Conservation (phyloP, 1,140 invertebrate species). For the Pristionchus pacificus region DNA sequence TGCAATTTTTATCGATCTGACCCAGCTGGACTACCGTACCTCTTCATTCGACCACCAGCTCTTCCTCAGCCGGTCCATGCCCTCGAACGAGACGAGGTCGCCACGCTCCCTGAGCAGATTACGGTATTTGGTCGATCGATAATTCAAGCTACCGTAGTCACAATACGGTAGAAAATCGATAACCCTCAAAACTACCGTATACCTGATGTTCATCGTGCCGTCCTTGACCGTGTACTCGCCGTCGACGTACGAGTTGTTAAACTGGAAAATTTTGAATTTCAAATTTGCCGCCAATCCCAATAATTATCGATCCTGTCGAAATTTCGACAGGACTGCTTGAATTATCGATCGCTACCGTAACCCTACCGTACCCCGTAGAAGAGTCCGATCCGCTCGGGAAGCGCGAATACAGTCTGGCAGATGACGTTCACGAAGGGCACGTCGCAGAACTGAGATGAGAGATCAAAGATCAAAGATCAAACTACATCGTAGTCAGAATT, state of each 20-base stretch:
- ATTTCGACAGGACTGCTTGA: neutral
- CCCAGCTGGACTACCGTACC: neutral
- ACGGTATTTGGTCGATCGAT: no score
- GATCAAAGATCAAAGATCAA: conserved; percentile 11
- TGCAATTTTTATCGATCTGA: no score
- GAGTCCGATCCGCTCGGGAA: conserved; percentile 54
- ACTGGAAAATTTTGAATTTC: conserved; percentile 36
- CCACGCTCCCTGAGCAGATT: conserved; percentile 50
- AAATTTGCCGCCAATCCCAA: conserved; percentile 6
- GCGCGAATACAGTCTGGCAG: conserved; percentile 51
- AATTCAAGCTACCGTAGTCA: no score
- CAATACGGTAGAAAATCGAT: no score
- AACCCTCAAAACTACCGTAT: no score
- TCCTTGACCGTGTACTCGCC: conserved; percentile 46
- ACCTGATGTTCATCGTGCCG: conserved; percentile 37
- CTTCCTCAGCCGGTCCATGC: conserved; percentile 34
- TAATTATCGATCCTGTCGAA: neutral
- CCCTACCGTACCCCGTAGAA: conserved; percentile 47
- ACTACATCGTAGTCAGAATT: conserved; percentile 11
- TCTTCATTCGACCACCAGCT: conserved; percentile 42
- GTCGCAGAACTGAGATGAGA: conserved; percentile 34
- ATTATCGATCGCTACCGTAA: no score
- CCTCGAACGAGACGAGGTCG: conserved; percentile 45
- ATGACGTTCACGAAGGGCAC: conserved; percentile 54
- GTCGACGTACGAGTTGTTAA: conserved; percentile 39